phyloP scores from a whole-genome alignment of 1,140 invertebrate species.

The Neotoxoptera formosana region DNA sequence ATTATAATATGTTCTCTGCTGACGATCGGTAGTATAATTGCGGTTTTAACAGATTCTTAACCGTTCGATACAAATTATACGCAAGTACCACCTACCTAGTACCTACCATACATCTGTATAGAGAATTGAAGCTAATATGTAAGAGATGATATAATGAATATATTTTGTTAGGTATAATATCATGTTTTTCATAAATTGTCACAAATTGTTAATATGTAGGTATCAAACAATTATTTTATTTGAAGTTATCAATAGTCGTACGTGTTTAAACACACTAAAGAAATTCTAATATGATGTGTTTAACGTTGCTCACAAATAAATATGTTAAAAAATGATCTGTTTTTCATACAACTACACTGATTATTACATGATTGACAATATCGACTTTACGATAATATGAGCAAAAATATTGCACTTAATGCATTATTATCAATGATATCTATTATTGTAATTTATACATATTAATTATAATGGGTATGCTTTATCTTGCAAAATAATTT shows the following conservation, averaged over 20 bases:
- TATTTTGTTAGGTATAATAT: too few species aligned
- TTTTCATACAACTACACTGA: neutral
- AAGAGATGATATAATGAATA: too few species aligned
- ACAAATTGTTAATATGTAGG: too few species aligned
- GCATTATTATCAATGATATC: too few species aligned
- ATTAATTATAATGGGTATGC: neutral
- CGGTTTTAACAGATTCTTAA: constrained; percentile 7
- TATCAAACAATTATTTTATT: too few species aligned
- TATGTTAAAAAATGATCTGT: neutral
- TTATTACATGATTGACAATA: neutral
- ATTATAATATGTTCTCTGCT: neutral
- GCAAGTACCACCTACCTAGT: neutral
- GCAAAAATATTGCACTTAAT: neutral
- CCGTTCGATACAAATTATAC: neutral
- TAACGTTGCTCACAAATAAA: neutral
- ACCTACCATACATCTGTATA: too few species aligned
- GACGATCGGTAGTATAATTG: neutral
- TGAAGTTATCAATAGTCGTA: too few species aligned
- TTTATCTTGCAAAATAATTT: neutral
- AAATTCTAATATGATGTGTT: neutral
- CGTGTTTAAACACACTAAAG: too few species aligned
- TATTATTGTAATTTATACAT: neutral
- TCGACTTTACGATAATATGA: neutral
- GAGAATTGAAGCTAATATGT: too few species aligned
- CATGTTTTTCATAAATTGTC: too few species aligned